phyloP scores from a whole-genome alignment of 92 coral and sea anemone species.

The Pocillopora meandrina region DNA sequence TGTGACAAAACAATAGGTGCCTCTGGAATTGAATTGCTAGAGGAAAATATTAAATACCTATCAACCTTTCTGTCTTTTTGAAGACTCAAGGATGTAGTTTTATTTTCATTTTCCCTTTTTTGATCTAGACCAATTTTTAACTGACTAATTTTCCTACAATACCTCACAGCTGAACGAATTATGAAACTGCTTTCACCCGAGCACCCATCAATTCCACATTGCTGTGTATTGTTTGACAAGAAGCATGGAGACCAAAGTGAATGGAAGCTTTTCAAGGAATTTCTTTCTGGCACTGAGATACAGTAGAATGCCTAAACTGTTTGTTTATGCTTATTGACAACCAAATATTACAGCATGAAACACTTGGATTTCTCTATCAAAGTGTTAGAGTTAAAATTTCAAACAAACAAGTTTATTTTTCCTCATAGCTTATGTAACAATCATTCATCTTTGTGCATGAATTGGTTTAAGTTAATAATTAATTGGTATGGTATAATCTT shows the following conservation, averaged over 20 bases:
- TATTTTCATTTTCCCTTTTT: neutral
- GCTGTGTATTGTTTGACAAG: slow-evolving; percentile 77
- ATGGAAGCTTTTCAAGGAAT: slow-evolving; percentile 72
- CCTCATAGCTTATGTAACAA: neutral
- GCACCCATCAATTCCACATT: slow-evolving; percentile 64
- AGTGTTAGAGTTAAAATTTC: neutral
- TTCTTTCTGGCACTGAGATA: slow-evolving; percentile 64
- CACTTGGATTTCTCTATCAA: neutral
- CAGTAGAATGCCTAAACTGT: slow-evolving; percentile 19
- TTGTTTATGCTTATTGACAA: neutral
- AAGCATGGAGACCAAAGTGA: slow-evolving; percentile 69
- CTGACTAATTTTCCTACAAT: slow-evolving; percentile 64
- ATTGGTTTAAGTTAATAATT: neutral
- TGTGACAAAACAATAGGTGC: neutral
- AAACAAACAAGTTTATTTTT: neutral
- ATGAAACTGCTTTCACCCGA: slow-evolving; percentile 79
- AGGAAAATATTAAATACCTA: neutral
- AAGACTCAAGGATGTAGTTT: neutral
- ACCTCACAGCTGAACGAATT: slow-evolving; percentile 79
- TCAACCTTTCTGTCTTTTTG: neutral
- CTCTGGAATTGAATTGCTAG: neutral
- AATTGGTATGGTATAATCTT: neutral
- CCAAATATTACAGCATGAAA: neutral
- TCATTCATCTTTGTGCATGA: neutral
- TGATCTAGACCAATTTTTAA: slow-evolving; percentile 16